Conservation (phyloP, 2,797 vertebrate genomes). For the Pteronotus mesoamericanus region DNA sequence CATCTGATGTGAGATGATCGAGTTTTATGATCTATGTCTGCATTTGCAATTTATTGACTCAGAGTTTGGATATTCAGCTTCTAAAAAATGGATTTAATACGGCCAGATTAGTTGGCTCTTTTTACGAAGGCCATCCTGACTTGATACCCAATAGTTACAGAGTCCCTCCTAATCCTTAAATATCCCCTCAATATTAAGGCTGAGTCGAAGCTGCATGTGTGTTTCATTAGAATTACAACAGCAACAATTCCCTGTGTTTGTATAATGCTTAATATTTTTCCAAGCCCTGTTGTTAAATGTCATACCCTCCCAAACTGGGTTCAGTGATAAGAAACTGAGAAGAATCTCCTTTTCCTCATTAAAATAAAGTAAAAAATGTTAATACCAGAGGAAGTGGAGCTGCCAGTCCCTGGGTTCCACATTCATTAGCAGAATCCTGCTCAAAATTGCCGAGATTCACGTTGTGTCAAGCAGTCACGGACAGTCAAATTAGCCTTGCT, state of each 20-base stretch:
- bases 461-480: neutral
- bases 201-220: neutral
- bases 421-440: conserved; percentile 29
- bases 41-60: conserved; percentile 53
- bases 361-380: conserved; percentile 68
- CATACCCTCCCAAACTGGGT: conserved; percentile 68
- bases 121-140: conserved; percentile 54
- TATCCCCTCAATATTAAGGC: conserved; percentile 74
- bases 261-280: conserved; percentile 76
- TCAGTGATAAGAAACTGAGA: conserved; percentile 3
- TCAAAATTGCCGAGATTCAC: neutral
- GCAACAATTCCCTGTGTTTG: conserved; percentile 72
- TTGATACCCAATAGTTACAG: conserved; percentile 31
- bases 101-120: conserved; percentile 63
- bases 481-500: conserved; percentile 30
- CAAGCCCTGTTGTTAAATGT: conserved; percentile 73
- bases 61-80: conserved; percentile 53
- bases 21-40: conserved; percentile 58
- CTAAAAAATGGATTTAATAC: conserved; percentile 73
- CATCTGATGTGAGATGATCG: conserved; percentile 44
- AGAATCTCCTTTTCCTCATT: conserved; percentile 40
- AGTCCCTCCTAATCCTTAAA: conserved; percentile 69
- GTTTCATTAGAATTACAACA: conserved; percentile 60
- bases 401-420: conserved; percentile 37
- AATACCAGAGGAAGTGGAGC: conserved; percentile 52